Conservation (phyloP, 2,113 vertebrate genomes). For the Tachuris rubrigastra region DNA sequence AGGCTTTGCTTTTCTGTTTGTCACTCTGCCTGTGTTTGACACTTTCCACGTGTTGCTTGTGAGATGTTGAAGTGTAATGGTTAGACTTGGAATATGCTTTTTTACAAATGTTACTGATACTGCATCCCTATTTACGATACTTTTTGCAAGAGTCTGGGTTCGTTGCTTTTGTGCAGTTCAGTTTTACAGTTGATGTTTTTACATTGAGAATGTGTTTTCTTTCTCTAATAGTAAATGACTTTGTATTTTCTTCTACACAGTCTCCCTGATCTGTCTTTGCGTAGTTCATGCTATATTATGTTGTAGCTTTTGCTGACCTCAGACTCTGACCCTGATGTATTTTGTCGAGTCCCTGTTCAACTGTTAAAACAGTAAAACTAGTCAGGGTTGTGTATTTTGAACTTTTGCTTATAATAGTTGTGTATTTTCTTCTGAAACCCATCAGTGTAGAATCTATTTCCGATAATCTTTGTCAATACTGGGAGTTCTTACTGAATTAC, state of each 20-base stretch:
- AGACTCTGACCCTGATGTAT: background rate
- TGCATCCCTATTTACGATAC: background rate
- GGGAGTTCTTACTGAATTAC: background rate
- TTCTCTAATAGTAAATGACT: background rate
- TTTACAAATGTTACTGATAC: fast-evolving
- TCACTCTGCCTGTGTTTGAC: background rate
- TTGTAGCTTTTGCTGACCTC: background rate
- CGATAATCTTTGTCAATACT: background rate
- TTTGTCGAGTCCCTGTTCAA: background rate
- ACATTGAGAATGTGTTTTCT: background rate
- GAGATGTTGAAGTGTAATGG: background rate
- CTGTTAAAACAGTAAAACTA: background rate
- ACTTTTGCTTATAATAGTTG: background rate
- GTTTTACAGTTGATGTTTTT: background rate
- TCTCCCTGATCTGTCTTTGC: background rate
- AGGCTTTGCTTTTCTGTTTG: background rate
- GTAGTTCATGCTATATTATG: background rate
- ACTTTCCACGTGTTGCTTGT: background rate
- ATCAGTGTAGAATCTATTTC: background rate
- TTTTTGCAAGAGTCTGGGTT: background rate
- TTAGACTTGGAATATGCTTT: background rate
- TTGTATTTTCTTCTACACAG: background rate
- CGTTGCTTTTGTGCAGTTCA: background rate
- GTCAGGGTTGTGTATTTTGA: background rate
- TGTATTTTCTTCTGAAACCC: background rate